phyloP scores from a whole-genome alignment of 2,888 invertebrate species.

The Rhorus exstirpatorius region DNA sequence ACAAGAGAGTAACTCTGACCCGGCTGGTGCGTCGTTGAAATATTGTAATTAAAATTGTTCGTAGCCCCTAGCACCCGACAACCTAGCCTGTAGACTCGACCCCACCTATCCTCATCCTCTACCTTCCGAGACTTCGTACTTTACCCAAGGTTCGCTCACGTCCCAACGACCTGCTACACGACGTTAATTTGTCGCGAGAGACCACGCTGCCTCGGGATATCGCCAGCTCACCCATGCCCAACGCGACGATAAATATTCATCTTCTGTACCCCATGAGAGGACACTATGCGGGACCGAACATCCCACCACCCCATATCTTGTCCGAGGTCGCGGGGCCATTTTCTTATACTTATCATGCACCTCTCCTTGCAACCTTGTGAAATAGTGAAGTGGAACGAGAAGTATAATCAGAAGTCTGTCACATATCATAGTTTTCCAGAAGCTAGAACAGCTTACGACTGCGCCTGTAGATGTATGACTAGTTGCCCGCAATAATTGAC shows the following conservation, averaged over 20 bases:
- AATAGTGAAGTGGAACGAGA: conserved; percentile 27
- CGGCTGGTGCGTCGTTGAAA: conserved; percentile 69
- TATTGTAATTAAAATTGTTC: conserved; percentile 76
- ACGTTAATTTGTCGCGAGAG: conserved; percentile 70
- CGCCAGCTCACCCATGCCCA: conserved; percentile 50
- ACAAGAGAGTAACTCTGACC: conserved; percentile 33
- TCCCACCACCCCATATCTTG: conserved; percentile 50
- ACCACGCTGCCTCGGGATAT: conserved; percentile 64
- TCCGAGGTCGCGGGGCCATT: conserved; percentile 57
- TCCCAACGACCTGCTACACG: conserved; percentile 61
- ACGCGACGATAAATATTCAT: conserved; percentile 73
- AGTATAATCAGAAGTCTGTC: conserved; percentile 19
- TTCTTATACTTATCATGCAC: conserved; percentile 41
- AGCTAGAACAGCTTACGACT: background rate
- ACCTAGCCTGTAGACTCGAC: conserved; percentile 39
- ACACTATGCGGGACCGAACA: conserved; percentile 10
- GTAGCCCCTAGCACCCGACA: conserved; percentile 32
- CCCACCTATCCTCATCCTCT: conserved; percentile 7
- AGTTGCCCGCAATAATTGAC: conserved; percentile 6
- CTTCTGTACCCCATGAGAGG: conserved; percentile 72
- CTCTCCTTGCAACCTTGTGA: conserved; percentile 8
- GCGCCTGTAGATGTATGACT: conserved; percentile 11
- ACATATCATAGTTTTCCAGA: conserved; percentile 8
- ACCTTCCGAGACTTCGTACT: conserved; percentile 36
- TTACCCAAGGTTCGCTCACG: conserved; percentile 41